Evolutionary conservation across 2,888 invertebrate genomes (phyloP), one percentile per base, ranked within the genome.

Genomic region (Tetanocera ferruginea): DNA sequence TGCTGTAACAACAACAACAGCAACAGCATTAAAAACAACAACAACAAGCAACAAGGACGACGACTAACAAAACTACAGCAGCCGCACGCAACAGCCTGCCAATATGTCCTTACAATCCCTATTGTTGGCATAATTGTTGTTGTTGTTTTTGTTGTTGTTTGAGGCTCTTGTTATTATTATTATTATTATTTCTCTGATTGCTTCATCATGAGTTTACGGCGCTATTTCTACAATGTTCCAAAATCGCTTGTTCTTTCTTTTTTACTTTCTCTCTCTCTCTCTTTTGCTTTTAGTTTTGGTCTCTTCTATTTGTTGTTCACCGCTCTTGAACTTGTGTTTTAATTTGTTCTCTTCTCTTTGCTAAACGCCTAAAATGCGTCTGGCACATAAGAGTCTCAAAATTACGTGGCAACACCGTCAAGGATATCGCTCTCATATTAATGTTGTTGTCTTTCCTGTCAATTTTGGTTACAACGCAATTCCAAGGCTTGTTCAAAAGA

Each of bases 71-170:
- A 55, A 55, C 55, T 23, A 55, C 23, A 23, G 55, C 55, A 55
- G 55, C 14, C 67, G 49, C 69, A 69, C 51, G 69, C 69, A 69
- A 69, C 69, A 69, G 69, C 69, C 49, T 69, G 69, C 69, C 28
- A 31, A 25, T 25, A 60, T 60, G 60, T 60, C 60, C 60, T 60
- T 60, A 28, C 25, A 60, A 60, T 28, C 60, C 5, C 14, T 60
- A 28, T 60, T 25, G 60, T 60, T 31, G 28, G 17, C 28, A 31
- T 60, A 6, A 14, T 60, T 28, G 11, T 19, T 25, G 60, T 60
- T 34, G 64, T 34, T 64, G 31, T 37, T 69, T 19, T 37, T 67
- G 69, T 69, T 51, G 69, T 51, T 51, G 2, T 25, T n/a, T 34
- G 64, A 51, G 51, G 69, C 69, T 49, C 19, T 69, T 28, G 14